phyloP scores from a whole-genome alignment of 2,113 vertebrate genomes.

The Dromiciops gliroides region DNA sequence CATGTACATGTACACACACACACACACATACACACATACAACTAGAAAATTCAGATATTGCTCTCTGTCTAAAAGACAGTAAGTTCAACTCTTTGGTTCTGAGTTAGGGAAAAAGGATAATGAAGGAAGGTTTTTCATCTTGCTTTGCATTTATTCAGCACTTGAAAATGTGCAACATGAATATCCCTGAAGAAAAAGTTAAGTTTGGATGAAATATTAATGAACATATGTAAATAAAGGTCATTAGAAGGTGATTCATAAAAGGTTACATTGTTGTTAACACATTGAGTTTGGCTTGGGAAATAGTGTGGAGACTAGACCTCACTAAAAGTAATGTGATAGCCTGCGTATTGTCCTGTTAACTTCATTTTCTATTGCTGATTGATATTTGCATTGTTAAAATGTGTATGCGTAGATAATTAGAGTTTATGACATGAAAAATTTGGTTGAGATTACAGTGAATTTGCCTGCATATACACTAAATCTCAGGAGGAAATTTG shows the following conservation, averaged over 20 bases:
- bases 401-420: background rate
- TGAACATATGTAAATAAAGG: constrained; percentile 42
- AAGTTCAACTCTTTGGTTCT: background rate
- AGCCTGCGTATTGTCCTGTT: constrained; percentile 29
- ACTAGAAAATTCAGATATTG: background rate
- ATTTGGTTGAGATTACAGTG: background rate
- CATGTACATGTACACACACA: background rate
- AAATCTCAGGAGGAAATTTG: background rate
- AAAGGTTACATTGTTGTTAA: constrained; percentile 67
- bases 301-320: constrained; percentile 40
- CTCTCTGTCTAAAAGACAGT: background rate
- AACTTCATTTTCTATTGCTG: rapidly evolving
- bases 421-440: background rate
- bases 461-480: background rate
- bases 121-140: background rate
- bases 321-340: constrained; percentile 60
- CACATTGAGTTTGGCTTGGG: constrained; percentile 57
- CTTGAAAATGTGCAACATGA: background rate
- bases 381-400: background rate
- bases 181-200: constrained; percentile 47
- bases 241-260: constrained; percentile 41
- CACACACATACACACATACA: rapidly evolving
- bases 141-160: constrained; percentile 35
- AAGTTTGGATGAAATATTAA: constrained; percentile 60
- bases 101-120: background rate